Percentiles rank a stretch among this genome's conserved stretches.
Conservation (phyloP, 2,888 invertebrate genomes). For the Zele albiditarsus region DNA sequence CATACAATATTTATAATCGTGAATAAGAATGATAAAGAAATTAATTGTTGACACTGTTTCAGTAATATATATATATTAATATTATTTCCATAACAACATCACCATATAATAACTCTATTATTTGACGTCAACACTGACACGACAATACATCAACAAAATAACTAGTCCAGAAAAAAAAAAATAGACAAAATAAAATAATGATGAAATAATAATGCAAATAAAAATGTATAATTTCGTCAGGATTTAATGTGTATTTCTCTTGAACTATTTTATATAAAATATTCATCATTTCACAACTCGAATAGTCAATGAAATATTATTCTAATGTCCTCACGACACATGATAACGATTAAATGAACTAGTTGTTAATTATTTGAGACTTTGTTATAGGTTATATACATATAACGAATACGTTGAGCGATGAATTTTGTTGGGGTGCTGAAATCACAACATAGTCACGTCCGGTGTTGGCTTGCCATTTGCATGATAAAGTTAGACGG, state of each 20-base stretch:
- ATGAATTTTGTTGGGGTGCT: constrained; percentile 12
- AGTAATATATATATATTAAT: neutral
- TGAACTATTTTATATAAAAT: neutral
- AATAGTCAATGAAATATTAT: neutral
- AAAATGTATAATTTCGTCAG: neutral
- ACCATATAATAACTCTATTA: too few species aligned
- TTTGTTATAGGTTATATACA: constrained; percentile 11
- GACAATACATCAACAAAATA: too few species aligned
- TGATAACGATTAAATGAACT: constrained; percentile 9
- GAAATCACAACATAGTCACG: neutral
- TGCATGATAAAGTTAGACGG: constrained; percentile 55
- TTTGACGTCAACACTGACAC: too few species aligned
- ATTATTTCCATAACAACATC: too few species aligned
- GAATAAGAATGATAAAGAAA: too few species aligned
- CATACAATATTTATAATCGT: too few species aligned
- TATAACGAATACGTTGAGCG: constrained; percentile 9
- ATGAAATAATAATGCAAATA: too few species aligned
- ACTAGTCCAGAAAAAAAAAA: too few species aligned
- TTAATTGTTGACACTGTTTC: too few species aligned
- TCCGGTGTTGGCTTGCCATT: constrained; percentile 43
- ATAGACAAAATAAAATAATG: too few species aligned
- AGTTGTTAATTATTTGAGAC: neutral
- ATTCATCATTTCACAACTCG: neutral
- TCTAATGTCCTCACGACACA: neutral
- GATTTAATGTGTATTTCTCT: neutral